phyloP scores from a whole-genome alignment of 2,797 vertebrate species.

The Iguana delicatissima region DNA sequence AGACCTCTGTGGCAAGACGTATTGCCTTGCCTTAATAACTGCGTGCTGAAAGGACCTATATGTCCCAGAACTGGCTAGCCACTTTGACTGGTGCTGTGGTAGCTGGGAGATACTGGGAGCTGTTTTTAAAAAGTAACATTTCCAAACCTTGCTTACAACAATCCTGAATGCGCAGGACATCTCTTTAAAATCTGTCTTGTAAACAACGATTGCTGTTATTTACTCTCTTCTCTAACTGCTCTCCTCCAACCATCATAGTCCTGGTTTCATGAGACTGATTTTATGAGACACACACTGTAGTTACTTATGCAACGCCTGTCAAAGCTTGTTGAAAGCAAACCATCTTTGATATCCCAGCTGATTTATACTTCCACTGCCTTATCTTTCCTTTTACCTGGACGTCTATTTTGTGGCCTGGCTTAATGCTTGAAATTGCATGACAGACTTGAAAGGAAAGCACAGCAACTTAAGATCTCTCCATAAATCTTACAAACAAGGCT shows the following conservation, averaged over 20 bases:
- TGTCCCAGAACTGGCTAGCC: too few species aligned
- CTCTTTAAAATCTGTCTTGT: slow-evolving; percentile 15
- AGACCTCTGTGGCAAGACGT: too few species aligned
- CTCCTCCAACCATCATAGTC: not conserved
- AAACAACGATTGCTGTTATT: slow-evolving; percentile 16
- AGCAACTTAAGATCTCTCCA: not conserved
- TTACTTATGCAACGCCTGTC: slow-evolving; percentile 1
- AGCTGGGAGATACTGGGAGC: not conserved
- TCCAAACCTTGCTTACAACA: too few species aligned
- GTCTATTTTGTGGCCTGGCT: slow-evolving; percentile 27
- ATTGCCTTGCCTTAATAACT: too few species aligned
- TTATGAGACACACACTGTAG: not conserved
- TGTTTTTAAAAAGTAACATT: too few species aligned
- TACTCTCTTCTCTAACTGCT: not conserved
- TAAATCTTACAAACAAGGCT: slow-evolving; percentile 31
- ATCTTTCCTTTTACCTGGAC: slow-evolving; percentile 10
- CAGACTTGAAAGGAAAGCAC: not conserved
- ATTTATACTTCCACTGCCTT: slow-evolving; percentile 17
- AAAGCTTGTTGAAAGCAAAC: slow-evolving; percentile 33
- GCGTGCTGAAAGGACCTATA: too few species aligned
- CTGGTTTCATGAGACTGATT: not conserved
- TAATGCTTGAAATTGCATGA: not conserved
- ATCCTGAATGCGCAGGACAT: slow-evolving; percentile 35
- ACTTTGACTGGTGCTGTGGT: not conserved
- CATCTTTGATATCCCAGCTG: slow-evolving; percentile 36